A percentile compares a stretch with the other conserved stretches of the same genome.
These are phyloP conservation scores for Coreius guichenoti DNA, from an alignment of 2,797 vertebrate genomes.

Conservation along the genomic window DNA sequence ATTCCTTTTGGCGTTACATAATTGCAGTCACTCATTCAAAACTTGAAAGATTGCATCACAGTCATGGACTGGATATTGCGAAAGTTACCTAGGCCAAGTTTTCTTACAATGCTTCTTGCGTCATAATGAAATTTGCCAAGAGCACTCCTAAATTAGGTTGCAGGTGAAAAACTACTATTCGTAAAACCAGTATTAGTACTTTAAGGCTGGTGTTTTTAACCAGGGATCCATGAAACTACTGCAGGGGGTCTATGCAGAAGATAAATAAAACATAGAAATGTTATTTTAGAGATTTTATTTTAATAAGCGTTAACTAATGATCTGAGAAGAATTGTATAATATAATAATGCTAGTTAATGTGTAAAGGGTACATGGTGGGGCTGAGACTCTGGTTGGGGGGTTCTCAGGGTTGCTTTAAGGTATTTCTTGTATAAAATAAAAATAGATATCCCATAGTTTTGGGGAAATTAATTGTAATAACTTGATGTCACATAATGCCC, in stretches of 20 bases:
- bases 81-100: constrained; percentile 44
- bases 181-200: neutral
- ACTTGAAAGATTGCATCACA: constrained; percentile 50
- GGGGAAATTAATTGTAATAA: neutral
- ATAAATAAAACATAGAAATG: neutral
- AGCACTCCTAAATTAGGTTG: neutral
- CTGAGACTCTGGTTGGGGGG: neutral
- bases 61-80: constrained; percentile 16
- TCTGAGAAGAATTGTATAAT: neutral
- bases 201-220: neutral
- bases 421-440: neutral
- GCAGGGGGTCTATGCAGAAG: neutral
- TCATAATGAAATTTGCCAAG: constrained; percentile 13
- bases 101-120: constrained; percentile 17
- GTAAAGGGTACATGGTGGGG: neutral
- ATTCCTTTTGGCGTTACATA: constrained; percentile 58
- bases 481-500: neutral
- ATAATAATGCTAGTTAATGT: neutral
- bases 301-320: neutral
- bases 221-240: neutral
- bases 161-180: constrained; percentile 2
- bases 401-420: neutral
- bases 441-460: neutral
- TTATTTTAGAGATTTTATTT: neutral
- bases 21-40: constrained; percentile 43